These are phyloP conservation scores for Platysteira castanea DNA, from an alignment of 2,113 vertebrate species.

Conservation along the genomic window DNA sequence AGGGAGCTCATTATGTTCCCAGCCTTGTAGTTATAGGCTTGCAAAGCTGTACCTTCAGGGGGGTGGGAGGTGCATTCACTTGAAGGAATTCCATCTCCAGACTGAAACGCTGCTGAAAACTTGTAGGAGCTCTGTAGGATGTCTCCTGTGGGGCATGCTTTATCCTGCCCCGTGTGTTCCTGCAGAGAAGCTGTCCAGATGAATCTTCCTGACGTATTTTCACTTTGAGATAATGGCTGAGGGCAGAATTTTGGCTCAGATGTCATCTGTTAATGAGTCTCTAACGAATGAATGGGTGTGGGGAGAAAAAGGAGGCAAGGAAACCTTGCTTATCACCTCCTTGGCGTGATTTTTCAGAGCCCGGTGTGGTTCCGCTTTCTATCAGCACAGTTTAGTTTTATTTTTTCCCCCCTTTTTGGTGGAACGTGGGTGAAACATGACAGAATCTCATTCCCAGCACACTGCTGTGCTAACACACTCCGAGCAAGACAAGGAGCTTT, in stretches of 20 bases:
- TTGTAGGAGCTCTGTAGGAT: neutral
- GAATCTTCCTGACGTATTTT: neutral
- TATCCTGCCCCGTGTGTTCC: neutral
- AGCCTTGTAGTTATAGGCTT: neutral
- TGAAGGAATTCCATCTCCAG: neutral
- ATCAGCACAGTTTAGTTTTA: neutral
- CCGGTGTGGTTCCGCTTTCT: neutral
- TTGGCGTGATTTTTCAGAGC: neutral
- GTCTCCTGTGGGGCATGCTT: neutral
- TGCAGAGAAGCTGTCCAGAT: neutral
- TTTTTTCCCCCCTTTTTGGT: neutral
- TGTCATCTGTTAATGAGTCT: neutral
- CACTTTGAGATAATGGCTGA: neutral
- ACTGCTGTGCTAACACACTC: neutral
- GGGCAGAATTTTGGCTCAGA: neutral
- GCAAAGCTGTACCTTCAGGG: conserved; percentile 10
- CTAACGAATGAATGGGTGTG: neutral
- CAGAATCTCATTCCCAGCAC: neutral
- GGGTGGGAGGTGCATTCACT: neutral
- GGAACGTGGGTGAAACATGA: neutral
- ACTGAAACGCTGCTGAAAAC: neutral
- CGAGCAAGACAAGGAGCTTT: neutral
- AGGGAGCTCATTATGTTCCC: conserved; percentile 49
- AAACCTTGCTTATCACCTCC: neutral
- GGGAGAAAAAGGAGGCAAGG: neutral